Percentiles rank a stretch among this genome's conserved stretches.
These are phyloP conservation scores for Betta splendens DNA, from an alignment of 2,797 vertebrate genomes.

Conservation along the genomic window DNA sequence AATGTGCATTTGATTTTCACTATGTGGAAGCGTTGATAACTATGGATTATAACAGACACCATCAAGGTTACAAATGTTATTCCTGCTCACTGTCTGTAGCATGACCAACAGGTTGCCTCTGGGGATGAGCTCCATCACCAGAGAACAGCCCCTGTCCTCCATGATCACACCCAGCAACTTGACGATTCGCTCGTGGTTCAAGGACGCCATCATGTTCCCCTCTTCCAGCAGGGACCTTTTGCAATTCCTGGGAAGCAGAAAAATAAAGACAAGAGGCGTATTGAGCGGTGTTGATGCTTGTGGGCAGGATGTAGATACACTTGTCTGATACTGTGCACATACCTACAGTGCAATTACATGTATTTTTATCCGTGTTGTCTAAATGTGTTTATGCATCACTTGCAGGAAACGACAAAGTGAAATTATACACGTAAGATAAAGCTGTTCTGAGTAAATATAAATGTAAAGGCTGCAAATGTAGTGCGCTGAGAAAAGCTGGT, in stretches of 20 bases:
- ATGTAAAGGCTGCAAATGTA: no score
- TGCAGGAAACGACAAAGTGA: no score
- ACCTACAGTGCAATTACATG: no score
- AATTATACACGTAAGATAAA: no score
- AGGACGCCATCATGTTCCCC: conserved; percentile 88
- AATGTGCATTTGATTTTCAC: background rate
- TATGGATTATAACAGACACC: no score
- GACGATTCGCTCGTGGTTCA: conserved; percentile 89
- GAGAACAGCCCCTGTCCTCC: conserved; percentile 89
- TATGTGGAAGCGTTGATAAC: background rate
- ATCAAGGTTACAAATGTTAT: background rate
- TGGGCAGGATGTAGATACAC: background rate
- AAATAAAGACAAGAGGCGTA: no score
- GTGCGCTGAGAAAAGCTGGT: no score
- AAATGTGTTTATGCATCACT: no score
- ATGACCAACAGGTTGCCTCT: conserved; percentile 90
- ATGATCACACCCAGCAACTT: conserved; percentile 91
- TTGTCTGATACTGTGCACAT: no score
- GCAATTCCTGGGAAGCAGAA: conserved; percentile 51
- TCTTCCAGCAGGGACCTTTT: conserved; percentile 87
- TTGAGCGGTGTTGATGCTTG: background rate
- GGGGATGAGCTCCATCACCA: conserved; percentile 93
- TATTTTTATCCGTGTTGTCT: no score
- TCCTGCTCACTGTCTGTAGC: conserved; percentile 81
- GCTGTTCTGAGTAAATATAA: no score